phyloP scores from a whole-genome alignment of 1,140 invertebrate genomes.

The Orchestia grillus region DNA sequence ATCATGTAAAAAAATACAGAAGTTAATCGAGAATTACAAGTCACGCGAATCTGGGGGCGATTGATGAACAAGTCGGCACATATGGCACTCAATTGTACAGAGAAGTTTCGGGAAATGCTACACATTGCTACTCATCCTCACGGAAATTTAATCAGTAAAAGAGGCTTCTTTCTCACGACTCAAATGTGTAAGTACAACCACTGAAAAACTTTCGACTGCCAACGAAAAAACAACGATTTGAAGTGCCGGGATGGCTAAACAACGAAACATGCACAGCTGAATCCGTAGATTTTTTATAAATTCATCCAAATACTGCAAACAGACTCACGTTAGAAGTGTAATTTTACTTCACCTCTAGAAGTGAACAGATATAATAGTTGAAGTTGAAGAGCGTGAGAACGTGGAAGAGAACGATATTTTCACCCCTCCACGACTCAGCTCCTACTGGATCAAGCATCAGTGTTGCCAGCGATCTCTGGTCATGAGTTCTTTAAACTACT shows the following conservation, averaged over 20 bases:
- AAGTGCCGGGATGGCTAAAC: too few species aligned
- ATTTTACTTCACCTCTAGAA: background rate
- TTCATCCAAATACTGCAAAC: background rate
- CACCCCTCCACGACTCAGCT: slow-evolving; percentile 33
- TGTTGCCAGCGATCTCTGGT: background rate
- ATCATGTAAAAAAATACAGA: too few species aligned
- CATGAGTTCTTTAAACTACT: background rate
- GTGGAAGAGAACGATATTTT: background rate
- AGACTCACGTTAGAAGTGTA: background rate
- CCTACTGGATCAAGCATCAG: background rate
- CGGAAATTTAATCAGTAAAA: background rate
- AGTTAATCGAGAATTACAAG: too few species aligned
- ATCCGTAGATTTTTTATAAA: background rate
- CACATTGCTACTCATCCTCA: too few species aligned
- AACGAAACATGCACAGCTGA: background rate
- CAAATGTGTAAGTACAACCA: background rate
- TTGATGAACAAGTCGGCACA: too few species aligned
- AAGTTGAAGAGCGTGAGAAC: background rate
- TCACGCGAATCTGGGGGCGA: too few species aligned
- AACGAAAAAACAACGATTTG: background rate
- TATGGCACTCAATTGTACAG: too few species aligned
- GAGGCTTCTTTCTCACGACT: background rate
- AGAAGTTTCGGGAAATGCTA: too few species aligned
- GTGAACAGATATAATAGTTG: background rate
- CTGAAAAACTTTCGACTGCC: background rate